Base-by-base conservation (phyloP, 2,888 invertebrate genomes). In the Smittia aterrima region DNA sequence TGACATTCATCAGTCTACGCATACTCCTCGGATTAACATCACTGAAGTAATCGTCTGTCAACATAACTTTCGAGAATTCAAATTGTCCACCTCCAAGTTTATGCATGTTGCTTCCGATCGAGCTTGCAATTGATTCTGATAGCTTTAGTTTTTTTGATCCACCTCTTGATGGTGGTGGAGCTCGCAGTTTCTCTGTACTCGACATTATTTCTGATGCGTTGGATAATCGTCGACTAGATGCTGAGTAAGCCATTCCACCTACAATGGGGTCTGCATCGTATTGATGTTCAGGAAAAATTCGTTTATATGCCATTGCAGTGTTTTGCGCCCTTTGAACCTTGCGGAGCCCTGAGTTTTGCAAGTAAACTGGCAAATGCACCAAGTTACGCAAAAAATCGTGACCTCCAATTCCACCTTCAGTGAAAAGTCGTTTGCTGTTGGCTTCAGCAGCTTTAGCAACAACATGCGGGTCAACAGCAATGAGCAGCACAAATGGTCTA, bases 401-500 rank as follows among this genome's bases (percentile, higher is more conserved):
- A 0, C 97, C 97, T 75, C 96, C 96, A 78, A 98, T 96, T 47
- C 83, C 83, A 76, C 92, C 94, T 82, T 97, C 97, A 38, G 91
- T 92, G 79, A 96, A 92, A 38, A 95, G 87, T 22, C 94, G 87
- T 16, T 93, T 88, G 78, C 94, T 93, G 83, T 95, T 95, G 75
- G 92, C 87, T 84, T 96, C 95, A 67, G 95, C 94, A 13, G 95
- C 94, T 92, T 96, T 97, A 77, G 98, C 94, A 79, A 99, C 97
- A 77, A 98, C 95, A 84, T 99, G 98, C 1, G 98, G 98, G 86
- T 99, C 99, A 77, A 98, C 96, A 0, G 98, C 98, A 78, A 98
- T 87, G 76, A 99, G 90, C 75, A 96, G 90, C 78, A 99, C 95
- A 84, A 98, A 99, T 0, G 98, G 98, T 76, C 95, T 91, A 81